These are phyloP conservation scores for Volucella inanis DNA, from an alignment of 2,888 invertebrate genomes.

Conservation along the genomic window DNA sequence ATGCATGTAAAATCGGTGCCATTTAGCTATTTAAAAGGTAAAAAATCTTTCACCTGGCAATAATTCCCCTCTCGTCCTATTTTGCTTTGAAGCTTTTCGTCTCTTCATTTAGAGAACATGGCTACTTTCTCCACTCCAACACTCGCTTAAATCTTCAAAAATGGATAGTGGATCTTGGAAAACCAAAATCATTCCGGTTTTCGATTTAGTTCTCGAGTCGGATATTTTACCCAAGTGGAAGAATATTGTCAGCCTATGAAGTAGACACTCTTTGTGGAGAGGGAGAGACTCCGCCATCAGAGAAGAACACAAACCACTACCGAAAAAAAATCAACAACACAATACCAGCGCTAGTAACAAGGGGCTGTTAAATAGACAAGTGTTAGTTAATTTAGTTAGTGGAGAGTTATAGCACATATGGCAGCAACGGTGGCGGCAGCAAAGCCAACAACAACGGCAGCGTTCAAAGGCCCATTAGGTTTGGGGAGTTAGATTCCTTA, in stretches of 20 bases:
- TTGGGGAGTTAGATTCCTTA: conserved; percentile 75
- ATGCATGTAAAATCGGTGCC: too few species aligned
- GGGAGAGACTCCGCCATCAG: conserved; percentile 37
- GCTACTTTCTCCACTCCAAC: conserved; percentile 54
- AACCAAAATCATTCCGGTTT: conserved; percentile 53
- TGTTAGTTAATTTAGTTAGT: conserved; percentile 55
- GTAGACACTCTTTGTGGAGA: conserved; percentile 3
- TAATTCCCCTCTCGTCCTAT: conserved; percentile 47
- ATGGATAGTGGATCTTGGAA: conserved; percentile 2
- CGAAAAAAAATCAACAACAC: not conserved
- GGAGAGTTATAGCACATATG: conserved; percentile 35
- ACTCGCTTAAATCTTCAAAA: not conserved
- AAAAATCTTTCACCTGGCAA: conserved; percentile 37
- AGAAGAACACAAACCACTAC: conserved; percentile 13
- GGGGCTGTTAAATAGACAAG: conserved; percentile 70
- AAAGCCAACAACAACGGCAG: conserved; percentile 11
- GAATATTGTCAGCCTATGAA: conserved; percentile 31
- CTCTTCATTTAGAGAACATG: conserved; percentile 33
- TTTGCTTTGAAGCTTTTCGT: conserved; percentile 61
- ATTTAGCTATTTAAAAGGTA: not conserved
- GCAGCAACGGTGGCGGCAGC: conserved; percentile 16
- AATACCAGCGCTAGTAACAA: conserved; percentile 20
- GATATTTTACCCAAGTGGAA: conserved; percentile 69
- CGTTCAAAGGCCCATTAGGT: conserved; percentile 70
- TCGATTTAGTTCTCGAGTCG: conserved; percentile 53